Conservation (phyloP, 2,113 vertebrate species). For the Neofelis nebulosa region DNA sequence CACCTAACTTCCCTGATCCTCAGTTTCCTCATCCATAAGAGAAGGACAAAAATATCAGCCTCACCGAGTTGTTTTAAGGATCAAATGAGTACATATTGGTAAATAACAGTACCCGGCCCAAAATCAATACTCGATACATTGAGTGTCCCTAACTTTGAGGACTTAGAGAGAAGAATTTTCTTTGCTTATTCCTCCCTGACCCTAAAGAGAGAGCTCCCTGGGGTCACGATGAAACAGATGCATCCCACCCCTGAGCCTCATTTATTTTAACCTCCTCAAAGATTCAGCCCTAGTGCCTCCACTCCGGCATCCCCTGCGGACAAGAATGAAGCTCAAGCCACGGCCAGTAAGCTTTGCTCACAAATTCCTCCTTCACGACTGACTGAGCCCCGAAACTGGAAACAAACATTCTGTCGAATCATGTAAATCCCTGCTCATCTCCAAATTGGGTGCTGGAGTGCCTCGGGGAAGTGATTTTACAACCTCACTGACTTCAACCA, state of each 20-base stretch:
- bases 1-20: neutral
- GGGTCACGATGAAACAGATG: neutral
- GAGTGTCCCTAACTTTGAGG: neutral
- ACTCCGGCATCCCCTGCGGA: neutral
- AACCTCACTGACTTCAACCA: slow-evolving; percentile 54
- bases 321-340: slow-evolving; percentile 10
- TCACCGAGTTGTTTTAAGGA: neutral
- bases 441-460: slow-evolving; percentile 66
- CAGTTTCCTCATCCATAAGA: neutral
- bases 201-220: neutral
- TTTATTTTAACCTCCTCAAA: neutral
- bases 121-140: neutral
- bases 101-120: neutral
- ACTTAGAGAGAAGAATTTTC: neutral
- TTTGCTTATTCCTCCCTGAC: neutral
- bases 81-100: neutral
- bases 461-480: slow-evolving; percentile 59
- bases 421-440: slow-evolving; percentile 70
- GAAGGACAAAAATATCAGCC: neutral
- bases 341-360: slow-evolving; percentile 51
- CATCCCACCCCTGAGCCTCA: neutral
- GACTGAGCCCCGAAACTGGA: slow-evolving; percentile 48
- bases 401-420: slow-evolving; percentile 54
- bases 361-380: slow-evolving; percentile 52
- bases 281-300: neutral